Conservation (phyloP, 92 coral and sea anemone species). For the Zoanthus sansibaricus region DNA sequence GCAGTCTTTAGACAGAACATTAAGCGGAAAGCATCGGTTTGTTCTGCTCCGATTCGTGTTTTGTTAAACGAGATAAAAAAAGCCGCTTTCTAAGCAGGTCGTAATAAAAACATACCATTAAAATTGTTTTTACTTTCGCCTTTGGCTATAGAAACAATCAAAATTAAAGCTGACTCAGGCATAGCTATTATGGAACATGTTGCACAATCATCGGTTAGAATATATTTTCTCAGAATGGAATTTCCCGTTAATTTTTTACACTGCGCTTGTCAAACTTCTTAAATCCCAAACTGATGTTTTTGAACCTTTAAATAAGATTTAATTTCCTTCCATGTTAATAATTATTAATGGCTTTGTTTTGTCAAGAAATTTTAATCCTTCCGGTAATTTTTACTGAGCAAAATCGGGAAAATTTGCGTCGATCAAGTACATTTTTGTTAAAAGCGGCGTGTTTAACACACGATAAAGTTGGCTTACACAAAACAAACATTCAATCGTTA, state of each 20-base stretch:
- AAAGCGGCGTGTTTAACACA: background rate
- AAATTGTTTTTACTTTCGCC: background rate
- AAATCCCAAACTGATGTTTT: background rate
- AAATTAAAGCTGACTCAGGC: background rate
- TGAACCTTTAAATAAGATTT: background rate
- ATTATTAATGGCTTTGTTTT: conserved; percentile 8
- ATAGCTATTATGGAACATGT: background rate
- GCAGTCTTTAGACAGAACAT: background rate
- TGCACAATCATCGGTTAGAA: background rate
- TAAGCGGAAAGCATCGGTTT: background rate
- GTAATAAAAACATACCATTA: conserved; percentile 17
- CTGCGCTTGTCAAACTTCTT: background rate
- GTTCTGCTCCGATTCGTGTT: conserved; percentile 33
- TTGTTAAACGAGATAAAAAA: background rate
- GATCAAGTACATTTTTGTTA: conserved; percentile 4
- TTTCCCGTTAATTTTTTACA: background rate
- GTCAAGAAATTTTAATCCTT: background rate
- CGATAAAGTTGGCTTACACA: background rate
- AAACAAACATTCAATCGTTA: background rate
- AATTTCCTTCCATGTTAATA: background rate
- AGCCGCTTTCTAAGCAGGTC: background rate
- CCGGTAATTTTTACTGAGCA: conserved; percentile 17
- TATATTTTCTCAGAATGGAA: background rate
- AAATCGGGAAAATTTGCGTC: conserved; percentile 15
- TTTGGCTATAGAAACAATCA: background rate